Percentiles rank a stretch among this genome's conserved stretches.
Evolutionary conservation across 2,797 vertebrate species (phyloP).

Genomic region (Adelosebastes latens): DNA sequence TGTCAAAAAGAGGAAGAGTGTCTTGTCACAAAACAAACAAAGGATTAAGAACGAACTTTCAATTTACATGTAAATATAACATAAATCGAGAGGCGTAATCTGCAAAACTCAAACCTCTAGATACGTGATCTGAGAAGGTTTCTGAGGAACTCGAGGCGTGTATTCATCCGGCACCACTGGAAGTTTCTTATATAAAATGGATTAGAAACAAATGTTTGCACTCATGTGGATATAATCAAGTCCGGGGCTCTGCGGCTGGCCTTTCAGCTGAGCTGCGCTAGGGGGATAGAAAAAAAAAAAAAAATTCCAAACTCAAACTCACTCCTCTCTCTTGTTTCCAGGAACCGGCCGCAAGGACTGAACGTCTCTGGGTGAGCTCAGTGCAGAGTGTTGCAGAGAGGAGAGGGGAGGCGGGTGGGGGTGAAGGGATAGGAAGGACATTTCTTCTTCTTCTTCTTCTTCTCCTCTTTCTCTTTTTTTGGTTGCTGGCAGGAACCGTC

Average conservation of each 20-base stretch:
- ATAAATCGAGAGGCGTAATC: constrained; percentile 30
- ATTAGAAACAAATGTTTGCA: constrained; percentile 86
- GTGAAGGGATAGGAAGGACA: constrained; percentile 55
- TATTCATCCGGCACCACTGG: constrained; percentile 74
- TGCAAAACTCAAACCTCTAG: constrained; percentile 35
- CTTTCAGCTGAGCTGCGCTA: constrained; percentile 73
- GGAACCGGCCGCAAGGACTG: constrained; percentile 75
- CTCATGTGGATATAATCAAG: constrained; percentile 85
- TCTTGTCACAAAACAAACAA: constrained; percentile 39
- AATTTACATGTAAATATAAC: constrained; percentile 29
- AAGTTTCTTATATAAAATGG: constrained; percentile 84
- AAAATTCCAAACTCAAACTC: constrained; percentile 51
- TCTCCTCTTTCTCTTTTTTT: constrained; percentile 32
- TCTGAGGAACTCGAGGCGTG: constrained; percentile 62
- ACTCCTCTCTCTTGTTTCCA: constrained; percentile 71
- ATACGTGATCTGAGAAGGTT: constrained; percentile 55
- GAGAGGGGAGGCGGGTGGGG: constrained; percentile 26
- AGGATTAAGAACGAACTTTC: constrained; percentile 14
- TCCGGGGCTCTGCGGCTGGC: constrained; percentile 72
- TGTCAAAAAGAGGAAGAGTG: constrained; percentile 26
- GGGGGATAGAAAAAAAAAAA: constrained; percentile 36
- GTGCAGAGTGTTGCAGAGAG: constrained; percentile 51
- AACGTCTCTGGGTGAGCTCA: constrained; percentile 73
- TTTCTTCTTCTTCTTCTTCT: constrained; percentile 55
- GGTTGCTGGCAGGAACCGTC: constrained; percentile 73